A percentile compares a stretch with the other conserved stretches of the same genome.
phyloP scores from a whole-genome alignment of 2,888 invertebrate species.

The Rhingia campestris region DNA sequence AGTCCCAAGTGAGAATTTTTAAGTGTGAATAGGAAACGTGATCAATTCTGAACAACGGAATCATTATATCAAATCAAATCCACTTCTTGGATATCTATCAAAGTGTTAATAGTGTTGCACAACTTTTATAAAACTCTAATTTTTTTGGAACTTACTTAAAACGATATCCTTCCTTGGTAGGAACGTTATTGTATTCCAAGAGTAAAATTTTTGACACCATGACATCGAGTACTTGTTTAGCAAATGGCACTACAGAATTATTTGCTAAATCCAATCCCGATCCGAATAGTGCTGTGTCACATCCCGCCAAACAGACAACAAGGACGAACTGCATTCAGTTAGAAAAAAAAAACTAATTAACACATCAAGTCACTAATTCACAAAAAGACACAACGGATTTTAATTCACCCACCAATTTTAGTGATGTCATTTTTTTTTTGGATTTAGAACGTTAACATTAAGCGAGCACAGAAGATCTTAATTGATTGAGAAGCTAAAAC shows the following conservation, averaged over 20 bases:
- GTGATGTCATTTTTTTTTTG: slow-evolving; percentile 11
- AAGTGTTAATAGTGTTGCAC: neutral
- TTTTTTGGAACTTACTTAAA: slow-evolving; percentile 77
- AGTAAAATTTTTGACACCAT: slow-evolving; percentile 71
- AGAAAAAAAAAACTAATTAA: slow-evolving; percentile 10
- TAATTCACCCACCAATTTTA: neutral
- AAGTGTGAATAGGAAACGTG: too few relatives aligned
- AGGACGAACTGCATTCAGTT: slow-evolving; percentile 54
- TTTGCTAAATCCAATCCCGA: neutral
- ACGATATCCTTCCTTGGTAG: slow-evolving; percentile 80
- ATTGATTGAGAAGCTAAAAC: slow-evolving; percentile 55
- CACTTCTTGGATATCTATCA: too few relatives aligned
- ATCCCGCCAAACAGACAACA: slow-evolving; percentile 51
- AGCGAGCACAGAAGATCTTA: slow-evolving; percentile 55
- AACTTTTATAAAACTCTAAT: neutral
- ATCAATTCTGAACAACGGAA: too few relatives aligned
- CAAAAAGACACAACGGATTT: neutral
- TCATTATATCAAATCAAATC: too few relatives aligned
- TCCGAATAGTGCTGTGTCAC: slow-evolving; percentile 36
- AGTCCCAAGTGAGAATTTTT: too few relatives aligned
- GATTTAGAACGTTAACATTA: neutral
- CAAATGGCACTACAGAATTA: slow-evolving; percentile 24
- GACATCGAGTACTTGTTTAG: slow-evolving; percentile 76
- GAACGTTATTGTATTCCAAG: slow-evolving; percentile 77
- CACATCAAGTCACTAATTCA: slow-evolving; percentile 3